phyloP scores from a whole-genome alignment of 2,113 vertebrate species.

The Alethe diademata region DNA sequence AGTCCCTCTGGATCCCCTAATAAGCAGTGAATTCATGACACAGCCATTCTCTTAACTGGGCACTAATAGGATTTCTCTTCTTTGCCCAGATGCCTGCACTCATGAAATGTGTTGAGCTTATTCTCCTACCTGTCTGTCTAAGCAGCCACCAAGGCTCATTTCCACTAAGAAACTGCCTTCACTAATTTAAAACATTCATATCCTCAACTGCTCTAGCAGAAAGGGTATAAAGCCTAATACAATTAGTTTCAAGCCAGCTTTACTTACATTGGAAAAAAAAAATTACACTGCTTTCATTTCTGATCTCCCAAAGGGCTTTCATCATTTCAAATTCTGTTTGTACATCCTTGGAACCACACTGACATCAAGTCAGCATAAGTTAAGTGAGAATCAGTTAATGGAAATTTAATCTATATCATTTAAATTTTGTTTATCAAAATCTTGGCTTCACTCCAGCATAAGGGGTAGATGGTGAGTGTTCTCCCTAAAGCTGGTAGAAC shows the following conservation, averaged over 20 bases:
- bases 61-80: constrained; percentile 41
- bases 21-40: constrained; percentile 6
- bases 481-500: background rate
- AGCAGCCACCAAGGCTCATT: background rate
- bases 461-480: background rate
- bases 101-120: background rate
- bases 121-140: constrained; percentile 8
- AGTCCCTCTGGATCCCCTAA: background rate
- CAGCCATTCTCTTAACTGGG: constrained; percentile 14
- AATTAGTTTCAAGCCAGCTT: constrained; percentile 37
- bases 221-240: constrained; percentile 13
- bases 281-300: background rate
- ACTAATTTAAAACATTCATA: constrained; percentile 32
- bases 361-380: constrained; percentile 10
- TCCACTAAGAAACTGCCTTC: constrained; percentile 18
- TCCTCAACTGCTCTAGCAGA: background rate
- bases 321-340: constrained; percentile 2
- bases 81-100: background rate
- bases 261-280: background rate
- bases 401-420: constrained; percentile 18
- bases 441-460: background rate
- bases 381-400: constrained; percentile 12
- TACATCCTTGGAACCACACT: background rate
- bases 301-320: background rate
- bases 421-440: background rate